Evolutionary conservation across 2,797 vertebrate genomes (phyloP), one percentile per base, ranked within the genome.

Genomic region (Mastacembelus armatus): DNA sequence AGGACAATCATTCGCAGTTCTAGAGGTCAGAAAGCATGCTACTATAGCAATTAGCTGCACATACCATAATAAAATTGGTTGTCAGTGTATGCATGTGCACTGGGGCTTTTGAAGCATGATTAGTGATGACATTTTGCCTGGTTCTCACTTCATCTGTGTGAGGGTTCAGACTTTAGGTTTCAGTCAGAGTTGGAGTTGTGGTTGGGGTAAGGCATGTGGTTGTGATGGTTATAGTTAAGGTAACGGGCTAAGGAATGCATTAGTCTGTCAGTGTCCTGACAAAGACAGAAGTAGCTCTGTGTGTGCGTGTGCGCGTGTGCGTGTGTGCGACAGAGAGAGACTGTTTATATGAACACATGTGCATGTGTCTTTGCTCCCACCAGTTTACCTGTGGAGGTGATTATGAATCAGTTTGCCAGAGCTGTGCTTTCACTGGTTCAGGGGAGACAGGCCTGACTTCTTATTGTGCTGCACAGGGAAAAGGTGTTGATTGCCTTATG

Each of bases 401-500:
- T 84, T 84, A 84, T 81, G 72, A 82, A 55, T 66, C 72, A n/a
- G 51, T 22, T 11, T 71, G 59, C 33, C 44, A 54, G 52, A 26
- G 80, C 63, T 22, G 71, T 33, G 58, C 50, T 57, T 55, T 59
- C 29, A 19, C 67, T 64, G 56, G 35, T 38, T 24, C 35, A 42
- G 49, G 55, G 1, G 3, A 58, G 24, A 71, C 14, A 54, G 44
- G 26, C 24, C 40, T 42, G 52, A 57, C 57, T 60, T 66, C 27
- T 71, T 51, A 42, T 33, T 51, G 45, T 40, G 42, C 49, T 14
- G 68, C 18, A 49, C 67, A 59, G 47, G 14, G 32, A 70, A 50
- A 77, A 48, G 84, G 81, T 83, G 88, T 88, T 88, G 74, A 88
- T 88, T 88, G 77, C 38, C 39, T 65, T 62, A 24, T 50, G 39